Evolutionary conservation across 2,113 vertebrate genomes (phyloP), one percentile per base, ranked within the genome.

Genomic region (Nothobranchius kuhntae): DNA sequence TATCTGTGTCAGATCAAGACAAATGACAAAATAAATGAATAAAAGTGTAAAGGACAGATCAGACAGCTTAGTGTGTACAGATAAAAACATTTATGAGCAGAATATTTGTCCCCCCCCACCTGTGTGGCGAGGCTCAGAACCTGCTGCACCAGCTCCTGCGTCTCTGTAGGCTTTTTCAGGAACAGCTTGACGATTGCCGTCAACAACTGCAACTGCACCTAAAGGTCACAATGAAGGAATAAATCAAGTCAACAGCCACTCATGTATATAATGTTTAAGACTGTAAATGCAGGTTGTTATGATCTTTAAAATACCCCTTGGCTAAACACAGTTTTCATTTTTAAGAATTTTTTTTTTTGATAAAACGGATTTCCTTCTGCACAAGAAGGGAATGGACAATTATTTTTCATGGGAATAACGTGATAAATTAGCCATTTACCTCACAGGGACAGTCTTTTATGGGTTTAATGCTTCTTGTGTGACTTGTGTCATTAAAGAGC

Each of bases 121-220:
- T 99, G 98, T 0, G 98, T 99, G 66, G 98, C 98, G 81, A 99
- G 82, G 80, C 98, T 99, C 36, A 99, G 92, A 68, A 98, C 97
- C 84, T 99, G 98, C 90, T 99, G 98, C 56, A 99, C 98, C 46
- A 99, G 75, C 87, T 98, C 98, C 91, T 99, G 98, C 0, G 98
- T 99, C 91, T 98, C 97, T 0, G 97, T 99, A 1, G 98, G 97
- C 80, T 99, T 99, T 90, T 99, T 99, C 78, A 99, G 92, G 76
- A 99, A 99, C 62, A 99, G 93, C 83, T 99, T 99, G 77, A 99
- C 98, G 0, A 99, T 99, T 46, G 96, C 97, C 0, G 98, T 99
- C 81, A 99, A 92, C 38, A 99, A 89, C 90, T 99, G 97, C 58
- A 99, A 89, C 91, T 99, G 98, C 2, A 99, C 98, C 98, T 99